Conservation (phyloP, 2,797 vertebrate species). For the Distichodus sexfasciatus region DNA sequence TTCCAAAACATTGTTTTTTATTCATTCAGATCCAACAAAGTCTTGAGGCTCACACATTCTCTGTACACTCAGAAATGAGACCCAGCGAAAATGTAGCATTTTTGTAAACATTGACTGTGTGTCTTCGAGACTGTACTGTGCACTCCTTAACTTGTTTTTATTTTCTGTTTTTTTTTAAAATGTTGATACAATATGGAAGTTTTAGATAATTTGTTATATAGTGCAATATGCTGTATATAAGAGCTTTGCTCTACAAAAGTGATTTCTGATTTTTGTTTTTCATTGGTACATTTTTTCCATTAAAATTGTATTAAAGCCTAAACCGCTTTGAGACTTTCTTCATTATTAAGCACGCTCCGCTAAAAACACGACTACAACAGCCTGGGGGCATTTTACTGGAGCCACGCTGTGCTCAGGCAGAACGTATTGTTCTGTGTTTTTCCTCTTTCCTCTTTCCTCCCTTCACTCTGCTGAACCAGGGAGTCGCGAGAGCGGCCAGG, state of each 20-base stretch:
- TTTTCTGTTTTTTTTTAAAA: slow-evolving; percentile 64
- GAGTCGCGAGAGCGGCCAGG: slow-evolving; percentile 55
- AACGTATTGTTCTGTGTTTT: slow-evolving; percentile 25
- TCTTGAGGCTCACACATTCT: slow-evolving; percentile 82
- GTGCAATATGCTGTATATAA: slow-evolving; percentile 85
- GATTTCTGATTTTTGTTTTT: slow-evolving; percentile 72
- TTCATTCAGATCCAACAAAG: slow-evolving; percentile 72
- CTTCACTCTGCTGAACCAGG: slow-evolving; percentile 21
- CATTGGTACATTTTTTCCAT: slow-evolving; percentile 82
- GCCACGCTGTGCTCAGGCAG: slow-evolving; percentile 21
- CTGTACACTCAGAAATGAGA: slow-evolving; percentile 81
- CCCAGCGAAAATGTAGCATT: slow-evolving; percentile 86
- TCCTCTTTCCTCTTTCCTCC: background rate
- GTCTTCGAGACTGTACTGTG: slow-evolving; percentile 83
- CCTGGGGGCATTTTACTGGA: slow-evolving; percentile 21
- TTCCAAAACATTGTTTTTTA: slow-evolving; percentile 76
- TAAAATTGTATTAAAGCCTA: slow-evolving; percentile 77
- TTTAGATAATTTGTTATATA: slow-evolving; percentile 79
- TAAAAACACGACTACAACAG: slow-evolving; percentile 11
- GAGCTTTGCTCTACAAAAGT: slow-evolving; percentile 81
- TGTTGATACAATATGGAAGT: slow-evolving; percentile 76
- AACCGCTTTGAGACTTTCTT: background rate
- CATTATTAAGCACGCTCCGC: slow-evolving; percentile 20
- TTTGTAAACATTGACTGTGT: slow-evolving; percentile 85
- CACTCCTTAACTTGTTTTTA: slow-evolving; percentile 69